phyloP scores from a whole-genome alignment of 1,140 invertebrate species.

The Zaprionus taronus region DNA sequence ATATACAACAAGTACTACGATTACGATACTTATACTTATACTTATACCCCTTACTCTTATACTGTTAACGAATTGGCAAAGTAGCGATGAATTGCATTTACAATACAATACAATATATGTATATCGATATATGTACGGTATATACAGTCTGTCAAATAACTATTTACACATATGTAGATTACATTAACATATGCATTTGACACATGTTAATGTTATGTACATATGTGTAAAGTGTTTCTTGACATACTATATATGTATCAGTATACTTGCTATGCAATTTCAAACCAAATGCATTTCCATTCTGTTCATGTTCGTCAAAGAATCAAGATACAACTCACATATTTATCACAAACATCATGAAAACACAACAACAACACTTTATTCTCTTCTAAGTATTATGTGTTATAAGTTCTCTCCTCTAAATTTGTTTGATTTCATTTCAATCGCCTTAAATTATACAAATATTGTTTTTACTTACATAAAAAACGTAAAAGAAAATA shows the following conservation, averaged over 20 bases:
- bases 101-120: constrained; percentile 9
- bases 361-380: not conserved
- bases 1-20: constrained; percentile 6
- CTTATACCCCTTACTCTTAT: constrained; percentile 12
- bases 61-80: constrained; percentile 27
- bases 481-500: not conserved
- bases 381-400: constrained; percentile 18
- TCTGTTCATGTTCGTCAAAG: not conserved
- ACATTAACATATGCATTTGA: no score
- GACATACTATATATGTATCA: not conserved
- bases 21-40: constrained; percentile 19
- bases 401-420: not conserved
- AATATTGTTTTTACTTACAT: constrained; percentile 14
- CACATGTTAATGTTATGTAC: no score
- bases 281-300: constrained; percentile 26
- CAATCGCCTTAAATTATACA: constrained; percentile 1
- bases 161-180: no score
- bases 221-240: no score
- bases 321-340: constrained; percentile 1
- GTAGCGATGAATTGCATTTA: constrained; percentile 41
- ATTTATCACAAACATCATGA: constrained; percentile 1
- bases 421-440: constrained; percentile 11
- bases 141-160: no score
- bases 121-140: not conserved
- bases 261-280: constrained; percentile 30